phyloP scores from a whole-genome alignment of 1,140 invertebrate genomes.

The Theocolax elegans region DNA sequence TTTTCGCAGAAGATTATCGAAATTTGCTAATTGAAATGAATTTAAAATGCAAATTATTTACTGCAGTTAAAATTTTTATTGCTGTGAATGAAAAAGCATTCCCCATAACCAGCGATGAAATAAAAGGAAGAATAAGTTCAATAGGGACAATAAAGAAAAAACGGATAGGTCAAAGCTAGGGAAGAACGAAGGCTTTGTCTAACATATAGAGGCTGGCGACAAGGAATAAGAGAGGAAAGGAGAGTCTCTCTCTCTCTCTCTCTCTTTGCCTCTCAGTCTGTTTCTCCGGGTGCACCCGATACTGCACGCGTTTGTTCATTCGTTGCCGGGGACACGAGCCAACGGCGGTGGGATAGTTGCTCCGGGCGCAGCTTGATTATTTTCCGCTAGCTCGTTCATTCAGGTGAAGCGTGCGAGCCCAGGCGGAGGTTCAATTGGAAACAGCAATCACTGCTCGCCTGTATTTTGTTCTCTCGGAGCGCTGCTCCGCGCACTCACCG shows the following conservation, averaged over 20 bases:
- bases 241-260: neutral
- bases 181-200: constrained; percentile 14
- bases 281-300: constrained; percentile 5
- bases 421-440: constrained; percentile 66
- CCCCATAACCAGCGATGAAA: too few species aligned
- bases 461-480: constrained; percentile 63
- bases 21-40: too few species aligned
- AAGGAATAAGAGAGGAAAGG: constrained; percentile 42
- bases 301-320: constrained; percentile 17
- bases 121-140: neutral
- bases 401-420: constrained; percentile 62
- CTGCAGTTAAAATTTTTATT: too few species aligned
- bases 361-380: constrained; percentile 67
- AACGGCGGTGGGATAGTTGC: constrained; percentile 56
- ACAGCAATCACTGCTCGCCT: constrained; percentile 69
- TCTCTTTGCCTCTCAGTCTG: neutral
- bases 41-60: too few species aligned
- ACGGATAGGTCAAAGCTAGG: neutral
- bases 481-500: too few species aligned
- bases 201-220: constrained; percentile 4
- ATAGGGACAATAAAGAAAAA: constrained; percentile 10
- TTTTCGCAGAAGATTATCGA: too few species aligned
- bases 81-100: too few species aligned
- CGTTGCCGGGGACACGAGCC: constrained; percentile 39
- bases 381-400: constrained; percentile 68